These are phyloP conservation scores for Saccostrea cuccullata DNA, from an alignment of 1,140 invertebrate genomes.

Conservation along the genomic window DNA sequence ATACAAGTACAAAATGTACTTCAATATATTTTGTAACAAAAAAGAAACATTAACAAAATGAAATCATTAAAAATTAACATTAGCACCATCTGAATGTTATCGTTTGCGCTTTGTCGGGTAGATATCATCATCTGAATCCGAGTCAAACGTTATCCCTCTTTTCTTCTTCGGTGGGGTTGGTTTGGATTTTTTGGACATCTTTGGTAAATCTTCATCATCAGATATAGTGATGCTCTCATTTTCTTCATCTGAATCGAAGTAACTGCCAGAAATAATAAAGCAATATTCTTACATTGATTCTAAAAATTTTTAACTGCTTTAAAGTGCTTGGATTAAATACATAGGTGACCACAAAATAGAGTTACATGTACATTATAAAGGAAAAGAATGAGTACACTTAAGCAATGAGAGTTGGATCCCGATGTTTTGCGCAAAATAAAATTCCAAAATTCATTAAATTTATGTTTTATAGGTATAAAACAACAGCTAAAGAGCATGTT, in stretches of 20 bases:
- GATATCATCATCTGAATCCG: slow-evolving; percentile 63
- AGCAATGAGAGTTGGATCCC: too few species aligned
- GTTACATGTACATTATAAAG: too few species aligned
- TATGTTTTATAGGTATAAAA: too few species aligned
- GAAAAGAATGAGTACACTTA: too few species aligned
- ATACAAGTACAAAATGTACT: too few species aligned
- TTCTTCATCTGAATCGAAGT: slow-evolving; percentile 54
- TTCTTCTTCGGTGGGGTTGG: slow-evolving; percentile 36
- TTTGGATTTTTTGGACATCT: slow-evolving; percentile 49
- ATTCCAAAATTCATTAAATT: too few species aligned
- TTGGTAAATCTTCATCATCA: slow-evolving; percentile 54
- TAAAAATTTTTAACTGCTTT: neutral
- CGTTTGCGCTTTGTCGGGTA: slow-evolving; percentile 56
- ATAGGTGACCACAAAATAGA: too few species aligned
- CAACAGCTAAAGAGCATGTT: too few species aligned
- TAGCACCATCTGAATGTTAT: slow-evolving; percentile 45
- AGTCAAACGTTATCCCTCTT: slow-evolving; percentile 58
- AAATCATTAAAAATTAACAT: neutral
- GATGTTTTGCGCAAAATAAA: too few species aligned
- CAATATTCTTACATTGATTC: neutral
- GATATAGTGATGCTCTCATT: slow-evolving; percentile 49
- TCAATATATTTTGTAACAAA: neutral
- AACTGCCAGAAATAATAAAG: slow-evolving; percentile 23
- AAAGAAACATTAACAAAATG: neutral
- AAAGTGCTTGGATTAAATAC: too few species aligned